Conservation (phyloP, 2,888 invertebrate species). For the Sarcophaga rosellei region DNA sequence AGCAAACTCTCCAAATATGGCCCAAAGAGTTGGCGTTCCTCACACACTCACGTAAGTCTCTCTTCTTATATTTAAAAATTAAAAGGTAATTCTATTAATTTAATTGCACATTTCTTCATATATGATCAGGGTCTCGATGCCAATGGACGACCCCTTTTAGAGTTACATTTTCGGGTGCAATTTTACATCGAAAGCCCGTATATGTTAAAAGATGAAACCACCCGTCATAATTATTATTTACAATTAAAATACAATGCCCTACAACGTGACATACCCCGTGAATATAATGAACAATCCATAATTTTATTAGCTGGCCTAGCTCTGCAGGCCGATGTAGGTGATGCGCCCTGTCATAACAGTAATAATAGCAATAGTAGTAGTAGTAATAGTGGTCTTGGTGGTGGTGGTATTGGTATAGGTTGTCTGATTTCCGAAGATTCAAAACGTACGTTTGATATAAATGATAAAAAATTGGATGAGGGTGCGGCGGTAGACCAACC, state of each 20-base stretch:
- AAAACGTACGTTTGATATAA: slow-evolving; percentile 23
- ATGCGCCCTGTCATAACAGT: slow-evolving; percentile 82
- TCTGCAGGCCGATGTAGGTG: slow-evolving; percentile 95
- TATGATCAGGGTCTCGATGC: slow-evolving; percentile 92
- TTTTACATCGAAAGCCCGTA: slow-evolving; percentile 96
- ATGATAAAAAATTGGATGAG: slow-evolving; percentile 33
- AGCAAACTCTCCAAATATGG: slow-evolving; percentile 98
- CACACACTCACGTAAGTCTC: slow-evolving; percentile 91
- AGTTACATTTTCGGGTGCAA: slow-evolving; percentile 94
- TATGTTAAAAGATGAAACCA: slow-evolving; percentile 94
- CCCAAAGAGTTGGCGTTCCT: slow-evolving; percentile 97
- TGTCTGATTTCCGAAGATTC: slow-evolving; percentile 5
- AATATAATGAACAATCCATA: slow-evolving; percentile 84
- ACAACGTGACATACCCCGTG: slow-evolving; percentile 84
- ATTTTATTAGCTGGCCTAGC: slow-evolving; percentile 93
- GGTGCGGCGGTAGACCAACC: slow-evolving; percentile 18
- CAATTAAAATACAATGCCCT: slow-evolving; percentile 95
- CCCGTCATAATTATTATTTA: slow-evolving; percentile 96
- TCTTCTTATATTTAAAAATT: neutral
- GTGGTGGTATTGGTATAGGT: slow-evolving; percentile 45
- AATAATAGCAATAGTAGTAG: slow-evolving; percentile 70
- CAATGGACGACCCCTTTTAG: slow-evolving; percentile 93
- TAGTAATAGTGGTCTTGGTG: slow-evolving; percentile 64
- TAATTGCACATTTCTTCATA: slow-evolving; percentile 39
- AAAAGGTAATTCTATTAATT: too few species aligned